A percentile compares a stretch with the other conserved stretches of the same genome.
These are phyloP conservation scores for Pipistrellus kuhlii DNA, from an alignment of 2,797 vertebrate species.

Conservation along the genomic window DNA sequence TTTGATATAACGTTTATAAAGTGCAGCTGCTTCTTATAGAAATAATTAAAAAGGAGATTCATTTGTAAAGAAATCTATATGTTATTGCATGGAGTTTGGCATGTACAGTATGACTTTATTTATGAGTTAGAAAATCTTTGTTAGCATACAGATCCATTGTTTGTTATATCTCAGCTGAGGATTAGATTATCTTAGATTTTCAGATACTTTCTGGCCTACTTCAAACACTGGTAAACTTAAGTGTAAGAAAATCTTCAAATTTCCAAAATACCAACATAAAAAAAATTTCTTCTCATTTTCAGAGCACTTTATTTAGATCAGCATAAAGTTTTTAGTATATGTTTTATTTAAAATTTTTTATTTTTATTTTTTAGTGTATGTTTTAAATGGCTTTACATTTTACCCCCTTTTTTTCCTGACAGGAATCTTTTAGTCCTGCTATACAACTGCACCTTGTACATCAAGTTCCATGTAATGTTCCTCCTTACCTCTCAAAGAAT, in stretches of 20 bases:
- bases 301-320: conserved; percentile 59
- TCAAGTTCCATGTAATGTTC: conserved; percentile 90
- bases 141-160: background rate
- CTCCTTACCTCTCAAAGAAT: conserved; percentile 93
- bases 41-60: background rate
- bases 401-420: conserved; percentile 75
- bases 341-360: background rate
- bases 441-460: conserved; percentile 94
- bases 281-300: conserved; percentile 46
- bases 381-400: conserved; percentile 56
- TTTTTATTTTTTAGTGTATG: background rate
- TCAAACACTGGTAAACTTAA: conserved; percentile 1
- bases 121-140: conserved; percentile 55
- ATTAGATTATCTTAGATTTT: conserved; percentile 64
- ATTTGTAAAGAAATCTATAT: conserved; percentile 27
- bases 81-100: conserved; percentile 12
- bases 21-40: background rate
- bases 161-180: conserved; percentile 1
- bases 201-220: conserved; percentile 35
- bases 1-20: background rate
- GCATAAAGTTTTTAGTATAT: background rate
- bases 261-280: conserved; percentile 45
- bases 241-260: conserved; percentile 64
- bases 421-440: conserved; percentile 93
- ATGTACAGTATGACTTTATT: conserved; percentile 33